Evolutionary conservation across 2,888 invertebrate genomes (phyloP), one percentile per base, ranked within the genome.

Genomic region (Agrochola circellaris): DNA sequence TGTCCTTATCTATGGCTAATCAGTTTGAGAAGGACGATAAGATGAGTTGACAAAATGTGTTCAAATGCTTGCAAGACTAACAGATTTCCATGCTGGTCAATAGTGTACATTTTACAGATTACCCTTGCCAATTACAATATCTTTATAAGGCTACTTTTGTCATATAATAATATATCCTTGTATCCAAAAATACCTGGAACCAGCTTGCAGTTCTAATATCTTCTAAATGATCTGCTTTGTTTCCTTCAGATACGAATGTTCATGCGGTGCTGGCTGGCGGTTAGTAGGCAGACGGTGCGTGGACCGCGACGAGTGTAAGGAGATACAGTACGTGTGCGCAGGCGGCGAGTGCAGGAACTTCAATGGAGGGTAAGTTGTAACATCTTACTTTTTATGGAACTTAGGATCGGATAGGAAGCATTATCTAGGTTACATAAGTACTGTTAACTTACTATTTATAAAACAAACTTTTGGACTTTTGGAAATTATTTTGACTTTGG

Each of bases 341-440:
- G 98, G 98, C 84, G 99, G 99, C 26, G 97, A 97, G 66, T 99
- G 99, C 91, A 97, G 98, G 79, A 99, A 99, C 93, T 98, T 98
- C 2, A 98, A 98, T 74, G 99, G 99, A 58, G 98, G 98, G 96
- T 96, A 61, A 51, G 77, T 58, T 20, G 1, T 23, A 26, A 38
- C 26, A 30, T 2, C 0, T 1, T 34, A 48, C 20, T 38, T 4
- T 23, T 6, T 11, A 30, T 66, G 15, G 30, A 23, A 51, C 23
- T 23, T 8, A 48, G 30, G 20, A 23, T 48, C 66, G 23, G 23
- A 66, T 17, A 26, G 17, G 45, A 45, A 26, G 11, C 13, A 26
- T 66, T 66, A 0, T 66, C 2, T 66, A 30, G 23, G 23, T 51
- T 30, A 13, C 20, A 26, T 26, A 48, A 48, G 23, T 30, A 45